Base-by-base conservation (phyloP, 1,140 invertebrate genomes). In the Thrips palmi region DNA sequence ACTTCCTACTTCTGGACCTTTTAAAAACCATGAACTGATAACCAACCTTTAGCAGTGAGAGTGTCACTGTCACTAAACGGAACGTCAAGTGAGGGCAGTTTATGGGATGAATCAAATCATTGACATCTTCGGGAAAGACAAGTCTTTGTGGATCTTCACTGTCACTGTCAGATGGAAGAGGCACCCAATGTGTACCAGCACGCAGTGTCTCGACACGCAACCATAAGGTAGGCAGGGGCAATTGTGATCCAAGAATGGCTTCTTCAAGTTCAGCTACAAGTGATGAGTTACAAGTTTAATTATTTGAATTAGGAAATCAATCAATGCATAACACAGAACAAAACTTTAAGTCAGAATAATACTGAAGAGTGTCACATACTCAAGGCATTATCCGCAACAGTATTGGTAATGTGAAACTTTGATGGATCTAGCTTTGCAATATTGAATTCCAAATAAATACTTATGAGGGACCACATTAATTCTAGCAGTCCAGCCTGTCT, bases 181-280 rank as follows among this genome's bases (percentile, higher is more conserved):
- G 59, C 8, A 70, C 53, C 59, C 68, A 77, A 49, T 70, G 65
- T 37, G 62, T 70, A 10, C 63, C 56, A 49, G 72, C 67, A 15
- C 73, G 58, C 11, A 77, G 47, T 5, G 61, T 65, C 49, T 77
- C 74, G 17, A 71, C 58, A 40, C 72, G 59, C 17, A 71, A 53
- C 74, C 74, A 77, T 19, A 77, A 54, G 45, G 74, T 67, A 44
- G 70, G 65, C 42, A 74, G 57, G 3, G 73, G 72, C 37, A 76
- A 50, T 39, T 65, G 63, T 4, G 70, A 74, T 20, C 58, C 58
- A 30, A 76, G 51, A 41, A 76, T 62, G 4, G 66, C 47, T 49
- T 76, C 71, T 53, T 77, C 73, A 49, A 68, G 58, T 22, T 67
- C 66, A 23, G 68, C 55, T 61, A 19, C 6, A 46, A 47, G n/a